A percentile compares a stretch with the other conserved stretches of the same genome.
Conservation (phyloP, 2,113 vertebrate species). For the Kryptolebias marmoratus region DNA sequence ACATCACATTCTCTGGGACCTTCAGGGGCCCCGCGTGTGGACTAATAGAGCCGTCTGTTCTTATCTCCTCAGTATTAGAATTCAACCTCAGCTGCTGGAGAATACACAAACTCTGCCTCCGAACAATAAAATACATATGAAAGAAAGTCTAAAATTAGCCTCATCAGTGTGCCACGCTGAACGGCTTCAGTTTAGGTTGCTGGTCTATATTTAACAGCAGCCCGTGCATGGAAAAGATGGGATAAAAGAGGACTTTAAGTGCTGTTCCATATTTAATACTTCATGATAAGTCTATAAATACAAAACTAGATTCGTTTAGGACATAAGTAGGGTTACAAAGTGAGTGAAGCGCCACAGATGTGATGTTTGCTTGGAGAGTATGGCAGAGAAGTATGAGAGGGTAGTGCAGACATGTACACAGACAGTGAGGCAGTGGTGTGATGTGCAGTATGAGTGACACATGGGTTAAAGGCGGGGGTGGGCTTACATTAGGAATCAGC, state of each 20-base stretch:
- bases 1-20: conserved; percentile 71
- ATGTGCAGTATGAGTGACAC: no score
- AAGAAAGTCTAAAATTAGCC: conserved; percentile 46
- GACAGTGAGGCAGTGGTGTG: no score
- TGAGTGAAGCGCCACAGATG: no score
- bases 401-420: no score
- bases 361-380: no score
- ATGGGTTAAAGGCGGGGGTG: no score
- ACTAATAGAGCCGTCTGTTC: conserved; percentile 70
- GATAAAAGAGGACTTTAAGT: conserved; percentile 26
- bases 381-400: no score
- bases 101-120: conserved; percentile 28
- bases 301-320: not conserved
- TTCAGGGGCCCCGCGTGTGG: conserved; percentile 69
- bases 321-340: no score
- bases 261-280: conserved; percentile 41
- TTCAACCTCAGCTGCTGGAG: conserved; percentile 42
- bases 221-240: not conserved
- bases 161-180: conserved; percentile 8
- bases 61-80: conserved; percentile 66
- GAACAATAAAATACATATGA: conserved; percentile 31
- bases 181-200: conserved; percentile 5
- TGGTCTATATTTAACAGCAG: conserved; percentile 23
- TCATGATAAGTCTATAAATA: conserved; percentile 15
- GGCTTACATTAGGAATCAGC: no score